These are phyloP conservation scores for Lysandra bellargus DNA, from an alignment of 2,888 invertebrate species.

Conservation along the genomic window DNA sequence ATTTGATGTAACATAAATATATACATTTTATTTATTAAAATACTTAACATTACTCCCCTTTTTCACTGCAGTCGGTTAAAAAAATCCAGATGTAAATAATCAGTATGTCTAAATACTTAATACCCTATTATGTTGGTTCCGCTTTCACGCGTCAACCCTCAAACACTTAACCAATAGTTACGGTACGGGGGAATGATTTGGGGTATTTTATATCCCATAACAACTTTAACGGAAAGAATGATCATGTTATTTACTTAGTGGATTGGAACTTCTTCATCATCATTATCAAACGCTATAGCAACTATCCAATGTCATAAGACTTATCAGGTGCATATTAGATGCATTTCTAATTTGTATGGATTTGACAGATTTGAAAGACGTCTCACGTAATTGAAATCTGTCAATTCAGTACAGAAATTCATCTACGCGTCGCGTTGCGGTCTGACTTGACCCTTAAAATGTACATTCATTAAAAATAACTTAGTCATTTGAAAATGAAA, in stretches of 20 bases:
- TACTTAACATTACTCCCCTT: not conserved
- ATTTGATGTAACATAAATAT: no score
- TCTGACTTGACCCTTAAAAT: no score
- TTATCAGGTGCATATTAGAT: no score
- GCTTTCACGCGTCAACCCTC: constrained; percentile 15
- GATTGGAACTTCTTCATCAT: not conserved
- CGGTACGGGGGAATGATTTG: not conserved
- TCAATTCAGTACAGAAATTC: no score
- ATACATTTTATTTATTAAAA: no score
- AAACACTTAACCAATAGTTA: constrained; percentile 1
- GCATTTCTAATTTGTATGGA: no score
- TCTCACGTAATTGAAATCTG: no score
- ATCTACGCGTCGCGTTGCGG: no score
- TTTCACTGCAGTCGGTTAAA: not conserved
- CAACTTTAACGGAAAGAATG: not conserved
- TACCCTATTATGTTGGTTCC: not conserved
- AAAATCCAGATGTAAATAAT: not conserved
- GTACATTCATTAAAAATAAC: no score
- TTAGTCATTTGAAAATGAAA: no score
- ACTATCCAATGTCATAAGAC: no score
- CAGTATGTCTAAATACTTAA: not conserved
- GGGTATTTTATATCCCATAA: constrained; percentile 4
- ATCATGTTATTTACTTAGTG: not conserved
- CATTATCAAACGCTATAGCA: not conserved
- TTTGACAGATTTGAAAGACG: no score